Percentiles rank a stretch among this genome's conserved stretches.
Evolutionary conservation across 2,113 vertebrate genomes (phyloP).

Genomic region (Oxyruncus cristatus): DNA sequence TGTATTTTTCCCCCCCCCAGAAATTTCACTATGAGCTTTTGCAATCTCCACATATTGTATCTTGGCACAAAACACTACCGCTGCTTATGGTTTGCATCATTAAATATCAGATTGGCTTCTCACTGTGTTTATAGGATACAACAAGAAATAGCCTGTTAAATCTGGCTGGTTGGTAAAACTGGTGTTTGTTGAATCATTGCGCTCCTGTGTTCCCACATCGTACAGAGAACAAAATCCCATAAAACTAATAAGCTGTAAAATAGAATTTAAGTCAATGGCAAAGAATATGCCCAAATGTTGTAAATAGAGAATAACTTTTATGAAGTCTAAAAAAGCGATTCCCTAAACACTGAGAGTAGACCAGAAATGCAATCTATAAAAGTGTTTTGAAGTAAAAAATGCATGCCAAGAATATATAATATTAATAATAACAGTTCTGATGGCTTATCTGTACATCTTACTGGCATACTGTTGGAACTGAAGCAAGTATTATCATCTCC

Average conservation of each 20-base stretch:
- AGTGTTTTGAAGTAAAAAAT: conserved; percentile 12
- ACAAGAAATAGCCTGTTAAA: conserved; percentile 67
- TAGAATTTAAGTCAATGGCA: not conserved
- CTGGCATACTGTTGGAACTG: conserved; percentile 1
- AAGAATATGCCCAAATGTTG: not conserved
- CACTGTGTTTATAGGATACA: conserved; percentile 49
- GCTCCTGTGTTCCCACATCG: conserved; percentile 35
- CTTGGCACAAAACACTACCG: conserved; percentile 38
- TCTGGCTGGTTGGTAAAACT: conserved; percentile 55
- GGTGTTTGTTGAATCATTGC: conserved; percentile 25
- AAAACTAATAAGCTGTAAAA: conserved; percentile 28
- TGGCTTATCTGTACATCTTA: conserved; percentile 50
- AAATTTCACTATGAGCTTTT: conserved; percentile 44
- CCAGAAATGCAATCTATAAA: not conserved
- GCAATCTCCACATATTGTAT: conserved; percentile 29
- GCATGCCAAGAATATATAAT: not conserved
- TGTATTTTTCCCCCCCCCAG: not conserved
- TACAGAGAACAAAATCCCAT: conserved; percentile 2
- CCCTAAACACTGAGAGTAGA: not conserved
- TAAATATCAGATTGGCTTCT: conserved; percentile 67
- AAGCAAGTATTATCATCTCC: conserved; percentile 9
- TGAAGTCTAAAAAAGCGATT: not conserved
- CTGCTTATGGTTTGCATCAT: conserved; percentile 60
- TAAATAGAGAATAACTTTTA: not conserved
- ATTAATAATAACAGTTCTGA: conserved; percentile 6